A percentile compares a stretch with the other conserved stretches of the same genome.
phyloP scores from a whole-genome alignment of 2,888 invertebrate genomes.

The Ecliptopera silaceata region DNA sequence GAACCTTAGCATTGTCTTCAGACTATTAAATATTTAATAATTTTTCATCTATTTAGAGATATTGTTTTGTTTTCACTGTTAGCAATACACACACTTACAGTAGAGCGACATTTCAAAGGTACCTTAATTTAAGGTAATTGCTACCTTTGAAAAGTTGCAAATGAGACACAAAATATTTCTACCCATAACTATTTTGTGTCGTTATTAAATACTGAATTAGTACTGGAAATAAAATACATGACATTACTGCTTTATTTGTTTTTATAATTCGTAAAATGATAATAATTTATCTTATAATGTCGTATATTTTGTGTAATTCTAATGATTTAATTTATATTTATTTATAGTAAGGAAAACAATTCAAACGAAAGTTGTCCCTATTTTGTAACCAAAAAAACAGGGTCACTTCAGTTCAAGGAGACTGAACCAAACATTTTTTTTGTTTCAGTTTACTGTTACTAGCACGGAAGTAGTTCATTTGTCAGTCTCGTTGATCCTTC shows the following conservation, averaged over 20 bases:
- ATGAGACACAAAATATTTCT: conserved; percentile 31
- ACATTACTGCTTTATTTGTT: conserved; percentile 5
- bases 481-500: conserved; percentile 27
- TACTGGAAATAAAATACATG: conserved; percentile 17
- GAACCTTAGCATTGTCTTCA: too few species aligned
- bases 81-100: conserved; percentile 67
- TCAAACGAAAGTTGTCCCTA: conserved; percentile 55
- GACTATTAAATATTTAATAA: too few species aligned
- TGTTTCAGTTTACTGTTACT: background rate
- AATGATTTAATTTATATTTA: conserved; percentile 63
- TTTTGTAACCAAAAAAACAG: conserved; percentile 49
- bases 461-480: background rate
- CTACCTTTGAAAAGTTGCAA: conserved; percentile 22
- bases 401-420: conserved; percentile 43
- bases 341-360: conserved; percentile 50
- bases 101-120: conserved; percentile 41
- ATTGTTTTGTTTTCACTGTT: conserved; percentile 54
- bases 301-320: conserved; percentile 44
- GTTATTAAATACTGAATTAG: conserved; percentile 18
- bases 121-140: conserved; percentile 13
- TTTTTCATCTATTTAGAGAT: background rate
- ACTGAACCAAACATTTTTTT: background rate
- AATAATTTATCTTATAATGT: conserved; percentile 19
- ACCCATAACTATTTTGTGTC: conserved; percentile 30
- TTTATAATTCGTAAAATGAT: conserved; percentile 6